phyloP scores from a whole-genome alignment of 2,113 vertebrate species.

The Ceyx margarethae region DNA sequence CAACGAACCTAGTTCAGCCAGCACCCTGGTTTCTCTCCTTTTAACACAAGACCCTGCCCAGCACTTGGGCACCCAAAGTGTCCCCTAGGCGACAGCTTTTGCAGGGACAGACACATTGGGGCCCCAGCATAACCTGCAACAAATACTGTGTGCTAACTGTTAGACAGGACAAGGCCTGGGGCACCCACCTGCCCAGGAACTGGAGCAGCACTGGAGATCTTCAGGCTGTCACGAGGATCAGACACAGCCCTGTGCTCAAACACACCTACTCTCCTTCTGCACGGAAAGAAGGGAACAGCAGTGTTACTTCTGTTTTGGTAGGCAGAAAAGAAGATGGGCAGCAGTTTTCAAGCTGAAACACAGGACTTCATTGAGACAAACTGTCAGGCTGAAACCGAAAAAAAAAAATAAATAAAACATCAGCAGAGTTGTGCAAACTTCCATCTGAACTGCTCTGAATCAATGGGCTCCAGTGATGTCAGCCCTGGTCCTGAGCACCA shows the following conservation, averaged over 20 bases:
- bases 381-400: background rate
- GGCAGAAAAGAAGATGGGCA: constrained; percentile 27
- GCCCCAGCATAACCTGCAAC: background rate
- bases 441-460: background rate
- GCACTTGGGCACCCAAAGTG: fast-evolving
- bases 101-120: fast-evolving
- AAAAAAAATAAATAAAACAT: fast-evolving
- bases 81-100: fast-evolving
- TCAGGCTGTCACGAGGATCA: background rate
- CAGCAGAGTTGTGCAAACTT: background rate
- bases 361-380: constrained; percentile 27
- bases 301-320: constrained; percentile 24
- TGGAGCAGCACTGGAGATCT: background rate
- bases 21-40: background rate
- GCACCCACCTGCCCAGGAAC: background rate
- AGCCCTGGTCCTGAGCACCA: background rate
- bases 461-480: background rate
- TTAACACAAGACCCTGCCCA: background rate
- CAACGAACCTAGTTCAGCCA: background rate
- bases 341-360: constrained; percentile 11
- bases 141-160: fast-evolving
- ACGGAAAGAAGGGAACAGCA: background rate
- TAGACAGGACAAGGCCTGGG: background rate
- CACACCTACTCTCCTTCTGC: background rate
- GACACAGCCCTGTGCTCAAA: background rate